Evolutionary conservation across 1,140 invertebrate species (phyloP).

Genomic region (Steinernema khuongi): DNA sequence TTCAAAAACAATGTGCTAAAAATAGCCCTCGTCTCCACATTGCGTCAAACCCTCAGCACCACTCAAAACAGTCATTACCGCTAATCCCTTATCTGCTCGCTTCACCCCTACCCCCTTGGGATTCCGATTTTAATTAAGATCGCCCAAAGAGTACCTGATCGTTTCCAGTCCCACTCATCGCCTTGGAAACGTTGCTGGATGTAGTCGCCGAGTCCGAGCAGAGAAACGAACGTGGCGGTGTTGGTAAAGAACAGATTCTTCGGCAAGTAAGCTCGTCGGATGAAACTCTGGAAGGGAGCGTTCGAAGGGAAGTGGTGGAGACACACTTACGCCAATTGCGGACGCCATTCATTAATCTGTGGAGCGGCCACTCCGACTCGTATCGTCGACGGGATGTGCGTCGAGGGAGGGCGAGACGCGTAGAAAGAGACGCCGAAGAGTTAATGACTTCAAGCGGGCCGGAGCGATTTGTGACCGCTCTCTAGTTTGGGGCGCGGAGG

Average conservation of each 20-base stretch:
- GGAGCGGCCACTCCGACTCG: neutral
- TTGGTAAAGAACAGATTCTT: slow-evolving; percentile 1
- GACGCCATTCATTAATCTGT: slow-evolving; percentile 9
- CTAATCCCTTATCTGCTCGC: neutral
- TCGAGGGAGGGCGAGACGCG: neutral
- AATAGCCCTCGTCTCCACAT: too few species aligned
- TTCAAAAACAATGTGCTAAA: too few species aligned
- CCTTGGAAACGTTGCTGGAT: slow-evolving; percentile 9
- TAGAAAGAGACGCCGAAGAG: neutral
- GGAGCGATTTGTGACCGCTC: neutral
- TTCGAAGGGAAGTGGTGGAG: neutral
- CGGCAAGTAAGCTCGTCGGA: neutral
- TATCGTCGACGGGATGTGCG: neutral
- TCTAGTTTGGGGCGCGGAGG: neutral
- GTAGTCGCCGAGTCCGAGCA: slow-evolving; percentile 1
- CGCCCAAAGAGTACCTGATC: slow-evolving; percentile 12
- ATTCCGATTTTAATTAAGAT: slow-evolving; percentile 8
- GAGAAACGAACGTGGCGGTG: neutral
- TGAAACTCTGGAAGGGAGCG: neutral
- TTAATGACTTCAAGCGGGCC: slow-evolving; percentile 2
- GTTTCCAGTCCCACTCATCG: neutral
- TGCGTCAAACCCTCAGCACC: neutral
- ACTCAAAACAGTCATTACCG: neutral
- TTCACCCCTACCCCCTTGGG: neutral
- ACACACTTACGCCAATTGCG: neutral